Conservation (phyloP, 2,888 invertebrate genomes). For the Parelbella ahira region DNA sequence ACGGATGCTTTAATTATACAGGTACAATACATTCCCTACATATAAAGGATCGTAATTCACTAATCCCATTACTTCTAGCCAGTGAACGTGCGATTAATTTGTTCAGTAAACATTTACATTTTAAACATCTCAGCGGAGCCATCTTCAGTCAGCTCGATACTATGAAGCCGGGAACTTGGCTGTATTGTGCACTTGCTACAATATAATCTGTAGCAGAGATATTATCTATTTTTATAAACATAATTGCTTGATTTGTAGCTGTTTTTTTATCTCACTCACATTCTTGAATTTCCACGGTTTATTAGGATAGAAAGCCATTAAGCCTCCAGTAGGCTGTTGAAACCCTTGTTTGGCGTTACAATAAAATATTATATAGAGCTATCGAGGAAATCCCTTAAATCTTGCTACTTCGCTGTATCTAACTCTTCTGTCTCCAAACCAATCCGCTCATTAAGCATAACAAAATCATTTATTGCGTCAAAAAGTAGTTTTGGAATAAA, state of each 20-base stretch:
- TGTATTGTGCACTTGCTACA: background rate
- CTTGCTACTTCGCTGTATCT: too few species aligned
- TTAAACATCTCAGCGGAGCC: slow-evolving; percentile 10
- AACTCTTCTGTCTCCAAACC: too few species aligned
- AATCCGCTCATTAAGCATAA: background rate
- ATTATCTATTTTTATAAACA: too few species aligned
- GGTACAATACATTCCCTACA: background rate
- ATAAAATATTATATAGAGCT: too few species aligned
- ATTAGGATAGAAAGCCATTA: too few species aligned
- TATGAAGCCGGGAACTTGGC: background rate
- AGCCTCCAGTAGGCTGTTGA: too few species aligned
- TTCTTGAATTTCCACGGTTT: too few species aligned
- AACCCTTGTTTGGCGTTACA: too few species aligned
- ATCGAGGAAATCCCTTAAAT: too few species aligned
- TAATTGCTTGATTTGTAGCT: too few species aligned
- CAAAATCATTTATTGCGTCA: slow-evolving; percentile 4
- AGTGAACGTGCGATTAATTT: slow-evolving; percentile 15
- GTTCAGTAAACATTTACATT: slow-evolving; percentile 20
- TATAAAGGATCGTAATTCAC: slow-evolving; percentile 19
- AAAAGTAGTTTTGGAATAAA: slow-evolving; percentile 6
- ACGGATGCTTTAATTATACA: background rate
- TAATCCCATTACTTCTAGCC: slow-evolving; percentile 21
- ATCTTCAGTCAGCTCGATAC: slow-evolving; percentile 2
- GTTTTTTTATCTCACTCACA: too few species aligned
- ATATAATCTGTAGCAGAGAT: too few species aligned